Base-by-base conservation (phyloP, 2,797 vertebrate species). In the Onychomys torridus region DNA sequence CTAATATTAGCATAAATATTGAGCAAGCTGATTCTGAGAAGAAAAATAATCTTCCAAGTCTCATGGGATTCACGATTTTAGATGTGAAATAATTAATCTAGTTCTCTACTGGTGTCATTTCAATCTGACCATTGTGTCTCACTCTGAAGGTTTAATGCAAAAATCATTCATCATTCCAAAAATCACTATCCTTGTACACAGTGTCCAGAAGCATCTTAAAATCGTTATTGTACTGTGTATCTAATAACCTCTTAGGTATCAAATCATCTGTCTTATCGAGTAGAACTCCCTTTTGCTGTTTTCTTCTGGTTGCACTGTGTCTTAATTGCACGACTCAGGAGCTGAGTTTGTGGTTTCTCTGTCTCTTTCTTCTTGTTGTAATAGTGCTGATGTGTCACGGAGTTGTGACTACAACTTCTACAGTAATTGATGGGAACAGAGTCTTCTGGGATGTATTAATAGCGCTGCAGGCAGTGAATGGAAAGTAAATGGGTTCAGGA, bases 401-500 rank as follows among this genome's bases (percentile, higher is more conserved):
- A 93, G 90, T 23, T 95, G 92, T 94, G 89, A 93, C 96, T 96
- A 87, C 86, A 84, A 81, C 71, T 84, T 81, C 86, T 88, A 65
- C 55, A 0, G 0, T 95, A 96, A 96, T 95, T 94, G 96, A 95
- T 94, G 91, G 91, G 75, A 95, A 82, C 83, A 71, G 59, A 96
- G 94, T 97, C 96, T 96, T 88, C 83, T 93, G 97, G 95, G 94
- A 95, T 94, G 43, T 91, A 88, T 94, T 96, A 95, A 96, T 93
- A 95, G 8, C 57, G 79, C 91, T 95, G 76, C 83, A 95, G 97
- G 69, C 83, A 81, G 57, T 65, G 92, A 96, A 49, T 73, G 92
- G 93, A 91, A 97, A 96, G 82, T 81, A 97, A 97, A 95, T 88
- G 90, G 88, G 69, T 43, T 95, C 32, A 46, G 95, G 86, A 85